Base-by-base conservation (phyloP, 2,113 vertebrate genomes). In the Trichechus manatus region DNA sequence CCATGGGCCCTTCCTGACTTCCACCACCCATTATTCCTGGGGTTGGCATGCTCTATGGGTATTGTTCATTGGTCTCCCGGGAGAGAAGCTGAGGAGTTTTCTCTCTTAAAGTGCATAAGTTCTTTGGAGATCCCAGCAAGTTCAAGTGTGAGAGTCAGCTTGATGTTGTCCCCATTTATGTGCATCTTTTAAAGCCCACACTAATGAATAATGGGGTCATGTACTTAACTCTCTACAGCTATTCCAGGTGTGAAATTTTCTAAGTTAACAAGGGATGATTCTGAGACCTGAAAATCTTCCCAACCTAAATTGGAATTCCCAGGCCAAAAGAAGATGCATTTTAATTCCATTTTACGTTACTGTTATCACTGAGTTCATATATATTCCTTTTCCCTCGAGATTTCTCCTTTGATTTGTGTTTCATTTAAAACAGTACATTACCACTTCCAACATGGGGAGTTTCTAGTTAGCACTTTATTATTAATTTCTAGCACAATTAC, bases 91-190 rank as follows among this genome's bases (percentile, higher is more conserved):
- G 53, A 56, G 53, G 53, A 31, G 13, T 11, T 56, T 56, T 56
- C 11, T 56, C 10, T 56, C 53, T 56, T 56, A 8, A 56, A 56
- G 13, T 56, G 53, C 53, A 56, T 17, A 4, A 56, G 53, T 56
- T 56, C 53, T 56, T 17, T 56, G 53, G 53, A 56, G 53, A 56
- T 8, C 15, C 53, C 53, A 36, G 9, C 23, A 7, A 59, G 20
- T 10, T 17, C 23, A 79, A 6, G 6, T 5, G 20, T 13, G 44
- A 66, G 33, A 50, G 31, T 13, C 72, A 66, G 0, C 27, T 29
- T 61, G 50, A 10, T 53, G 9, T 61, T 11, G 1, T 82, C 0
- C 17, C 42, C 20, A 6, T 0, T 10, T 6, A 5, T 4, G 19
- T 53, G 39, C 42, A 47, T 56, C n/a, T 27, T 10, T 42, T 87